Base-by-base conservation (phyloP, 1,140 invertebrate genomes). In the Proales similis region DNA sequence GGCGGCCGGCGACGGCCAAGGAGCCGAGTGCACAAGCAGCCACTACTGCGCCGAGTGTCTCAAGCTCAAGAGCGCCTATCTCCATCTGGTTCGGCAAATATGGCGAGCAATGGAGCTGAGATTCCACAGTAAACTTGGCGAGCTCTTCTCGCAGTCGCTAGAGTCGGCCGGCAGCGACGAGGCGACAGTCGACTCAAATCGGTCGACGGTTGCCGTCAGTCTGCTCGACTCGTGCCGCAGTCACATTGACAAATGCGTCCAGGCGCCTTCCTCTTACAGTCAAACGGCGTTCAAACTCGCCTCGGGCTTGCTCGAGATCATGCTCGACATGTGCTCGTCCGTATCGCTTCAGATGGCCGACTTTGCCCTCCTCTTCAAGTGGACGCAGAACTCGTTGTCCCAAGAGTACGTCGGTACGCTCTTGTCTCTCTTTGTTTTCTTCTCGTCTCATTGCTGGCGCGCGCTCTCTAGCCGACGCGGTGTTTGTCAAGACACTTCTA, bases 281-380 rank as follows among this genome's bases (percentile, higher is more conserved):
- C 11, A 29, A 3, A 30, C 33, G 3, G 26, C 26, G 29, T 57
- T 57, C 32, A 57, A 57, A 42, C 19, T 57, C 19, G 51, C 51
- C 4, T 26, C 33, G 17, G 36, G 45, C 17, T 26, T 57, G 19
- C 2, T 57, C 2, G 51, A 57, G 9, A 42, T 57, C 22, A 57
- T 57, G 51, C 20, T 42, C 12, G 51, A 57, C 7, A 57, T 57
- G 20, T 38, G 36, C 7, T 42, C 26, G 26, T 42, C 26, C 22
- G 45, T 57, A n/a, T 29, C 19, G 12, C 11, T 57, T 17, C 39
- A 57, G 17, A 19, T 57, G 32, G 32, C 39, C 17, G 51, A 57
- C 32, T 57, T 24, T 57, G 36, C 26, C n/a, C 39, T 42, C 20
- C 30, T 57, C n/a, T 57, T 57, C 36, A 57, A 57, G 45, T 57